phyloP scores from a whole-genome alignment of 2,888 invertebrate species.

The Hyppa rectilinea region DNA sequence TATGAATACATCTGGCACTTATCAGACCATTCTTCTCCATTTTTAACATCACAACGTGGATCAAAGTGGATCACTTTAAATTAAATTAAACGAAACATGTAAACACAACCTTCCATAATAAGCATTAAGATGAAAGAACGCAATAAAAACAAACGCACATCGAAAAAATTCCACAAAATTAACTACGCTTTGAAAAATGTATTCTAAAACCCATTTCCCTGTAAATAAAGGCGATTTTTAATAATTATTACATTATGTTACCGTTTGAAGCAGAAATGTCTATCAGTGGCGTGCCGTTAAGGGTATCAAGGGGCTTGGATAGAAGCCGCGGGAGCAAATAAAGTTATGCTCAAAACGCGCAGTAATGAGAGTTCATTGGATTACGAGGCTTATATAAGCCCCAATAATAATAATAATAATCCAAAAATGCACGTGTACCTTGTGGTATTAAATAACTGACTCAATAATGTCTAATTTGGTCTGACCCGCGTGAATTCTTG shows the following conservation, averaged over 20 bases:
- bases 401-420: constrained; percentile 90
- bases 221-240: constrained; percentile 88
- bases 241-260: constrained; percentile 88
- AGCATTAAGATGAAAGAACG: constrained; percentile 48
- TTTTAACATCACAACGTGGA: neutral
- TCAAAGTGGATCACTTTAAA: constrained; percentile 23
- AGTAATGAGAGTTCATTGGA: constrained; percentile 90
- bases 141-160: constrained; percentile 57
- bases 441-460: constrained; percentile 88
- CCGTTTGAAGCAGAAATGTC: constrained; percentile 78
- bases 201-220: constrained; percentile 77
- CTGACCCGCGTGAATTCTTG: constrained; percentile 73
- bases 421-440: constrained; percentile 88
- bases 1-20: neutral
- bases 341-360: constrained; percentile 85
- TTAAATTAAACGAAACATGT: constrained; percentile 23
- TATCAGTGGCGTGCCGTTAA: constrained; percentile 85
- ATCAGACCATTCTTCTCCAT: neutral
- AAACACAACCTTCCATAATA: constrained; percentile 4
- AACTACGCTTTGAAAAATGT: constrained; percentile 68
- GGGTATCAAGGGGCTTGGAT: constrained; percentile 82
- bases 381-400: constrained; percentile 85
- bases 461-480: constrained; percentile 87
- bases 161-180: constrained; percentile 62
- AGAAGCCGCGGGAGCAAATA: constrained; percentile 86